Evolutionary conservation across 2,113 vertebrate genomes (phyloP).

Genomic region (Xyliphius kryptos): DNA sequence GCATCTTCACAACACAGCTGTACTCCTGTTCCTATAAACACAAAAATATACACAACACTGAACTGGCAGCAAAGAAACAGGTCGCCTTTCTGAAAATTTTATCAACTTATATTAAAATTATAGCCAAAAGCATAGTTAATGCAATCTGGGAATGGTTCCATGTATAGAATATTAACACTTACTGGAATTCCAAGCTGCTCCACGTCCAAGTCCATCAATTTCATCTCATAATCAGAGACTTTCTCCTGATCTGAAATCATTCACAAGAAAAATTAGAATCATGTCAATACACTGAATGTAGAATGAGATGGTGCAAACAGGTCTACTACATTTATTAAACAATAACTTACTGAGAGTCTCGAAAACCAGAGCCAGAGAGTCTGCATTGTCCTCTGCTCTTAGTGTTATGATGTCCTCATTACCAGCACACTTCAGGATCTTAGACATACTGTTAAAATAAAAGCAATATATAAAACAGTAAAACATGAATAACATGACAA

Average conservation of each 20-base stretch:
- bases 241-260: constrained; percentile 94
- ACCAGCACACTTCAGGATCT: constrained; percentile 93
- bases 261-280: neutral
- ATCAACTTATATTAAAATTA: too few relatives aligned
- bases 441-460: constrained; percentile 99
- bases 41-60: neutral
- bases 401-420: constrained; percentile 96
- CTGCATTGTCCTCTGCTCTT: constrained; percentile 90
- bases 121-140: too few relatives aligned
- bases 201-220: constrained; percentile 95
- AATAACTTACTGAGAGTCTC: constrained; percentile 86
- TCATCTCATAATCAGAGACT: constrained; percentile 98
- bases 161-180: too few relatives aligned
- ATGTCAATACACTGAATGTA: too few relatives aligned
- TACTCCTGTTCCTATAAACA: constrained; percentile 88
- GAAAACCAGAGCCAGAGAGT: constrained; percentile 86
- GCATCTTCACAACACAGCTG: constrained; percentile 97
- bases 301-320: too few relatives aligned
- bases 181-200: constrained; percentile 96
- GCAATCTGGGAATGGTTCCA: too few relatives aligned
- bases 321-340: too few relatives aligned
- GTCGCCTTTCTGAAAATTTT: too few relatives aligned
- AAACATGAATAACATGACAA: too few relatives aligned
- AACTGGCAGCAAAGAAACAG: too few relatives aligned
- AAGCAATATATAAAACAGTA: too few relatives aligned